These are phyloP conservation scores for Apoderus coryli DNA, from an alignment of 2,888 invertebrate species.

Conservation along the genomic window DNA sequence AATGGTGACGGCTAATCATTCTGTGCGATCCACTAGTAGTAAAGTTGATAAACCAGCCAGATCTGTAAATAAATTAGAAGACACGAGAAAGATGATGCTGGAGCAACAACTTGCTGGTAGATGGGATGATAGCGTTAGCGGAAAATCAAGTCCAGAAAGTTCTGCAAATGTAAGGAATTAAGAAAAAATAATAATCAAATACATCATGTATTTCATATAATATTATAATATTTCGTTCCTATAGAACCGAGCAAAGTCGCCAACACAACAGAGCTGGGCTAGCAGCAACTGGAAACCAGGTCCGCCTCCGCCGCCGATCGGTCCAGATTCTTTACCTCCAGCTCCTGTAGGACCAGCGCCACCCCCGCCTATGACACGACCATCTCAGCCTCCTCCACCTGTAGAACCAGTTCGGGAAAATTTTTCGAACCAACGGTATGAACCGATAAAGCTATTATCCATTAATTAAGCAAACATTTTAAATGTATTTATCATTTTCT, in stretches of 20 bases:
- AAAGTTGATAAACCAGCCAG: constrained; percentile 53
- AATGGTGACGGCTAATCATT: constrained; percentile 78
- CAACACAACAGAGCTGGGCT: constrained; percentile 30
- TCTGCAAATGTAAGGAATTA: constrained; percentile 23
- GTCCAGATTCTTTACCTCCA: constrained; percentile 39
- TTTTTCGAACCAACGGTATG: constrained; percentile 12
- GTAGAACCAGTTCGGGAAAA: constrained; percentile 39
- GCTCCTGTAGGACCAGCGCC: constrained; percentile 45
- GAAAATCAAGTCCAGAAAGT: constrained; percentile 29
- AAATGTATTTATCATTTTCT: too few species aligned
- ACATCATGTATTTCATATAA: not conserved
- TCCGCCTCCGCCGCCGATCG: constrained; percentile 50
- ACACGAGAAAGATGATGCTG: constrained; percentile 69
- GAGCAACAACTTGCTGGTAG: constrained; percentile 68
- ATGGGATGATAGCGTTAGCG: constrained; percentile 43
- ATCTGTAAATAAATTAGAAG: constrained; percentile 67
- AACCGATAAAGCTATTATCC: not conserved
- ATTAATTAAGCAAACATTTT: too few species aligned
- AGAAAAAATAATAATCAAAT: too few species aligned
- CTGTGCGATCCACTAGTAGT: constrained; percentile 62
- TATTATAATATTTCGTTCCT: not conserved
- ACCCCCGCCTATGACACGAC: constrained; percentile 40
- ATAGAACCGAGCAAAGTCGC: constrained; percentile 28
- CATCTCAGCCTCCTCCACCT: constrained; percentile 51
- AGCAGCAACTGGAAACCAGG: constrained; percentile 36